Percentiles rank a stretch among this genome's conserved stretches.
These are phyloP conservation scores for Platyrinchus mystaceus DNA, from an alignment of 2,797 vertebrate genomes.

Conservation along the genomic window DNA sequence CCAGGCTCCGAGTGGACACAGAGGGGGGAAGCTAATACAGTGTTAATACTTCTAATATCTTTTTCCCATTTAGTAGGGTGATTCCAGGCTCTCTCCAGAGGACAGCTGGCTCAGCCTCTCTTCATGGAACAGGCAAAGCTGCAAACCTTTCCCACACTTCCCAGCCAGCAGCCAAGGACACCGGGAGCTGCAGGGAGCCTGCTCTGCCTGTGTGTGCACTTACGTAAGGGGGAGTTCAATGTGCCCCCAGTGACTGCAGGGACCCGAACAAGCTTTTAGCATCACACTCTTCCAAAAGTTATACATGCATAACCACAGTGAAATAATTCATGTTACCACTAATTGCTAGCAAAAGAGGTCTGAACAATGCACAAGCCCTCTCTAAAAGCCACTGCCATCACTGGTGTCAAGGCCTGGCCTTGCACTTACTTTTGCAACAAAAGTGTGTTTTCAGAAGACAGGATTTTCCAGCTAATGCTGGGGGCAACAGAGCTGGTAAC, in stretches of 20 bases:
- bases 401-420: constrained; percentile 1
- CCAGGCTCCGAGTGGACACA: not conserved
- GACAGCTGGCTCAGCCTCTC: not conserved
- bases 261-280: constrained; percentile 33
- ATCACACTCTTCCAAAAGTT: not conserved
- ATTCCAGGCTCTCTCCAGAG: constrained; percentile 2
- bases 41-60: not conserved
- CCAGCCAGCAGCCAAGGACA: not conserved
- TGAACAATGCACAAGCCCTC: not conserved
- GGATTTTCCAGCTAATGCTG: not conserved
- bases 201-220: not conserved
- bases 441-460: not conserved
- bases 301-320: not conserved
- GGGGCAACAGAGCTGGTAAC: not conserved
- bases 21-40: not conserved
- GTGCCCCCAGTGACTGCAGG: not conserved
- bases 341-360: not conserved
- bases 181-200: not conserved
- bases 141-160: not conserved
- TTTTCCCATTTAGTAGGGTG: not conserved
- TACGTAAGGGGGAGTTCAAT: not conserved
- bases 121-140: not conserved
- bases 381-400: constrained; percentile 13
- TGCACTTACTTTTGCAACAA: not conserved
- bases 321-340: not conserved